Evolutionary conservation across 2,113 vertebrate species (phyloP).

Genomic region (Aegithalos caudatus): DNA sequence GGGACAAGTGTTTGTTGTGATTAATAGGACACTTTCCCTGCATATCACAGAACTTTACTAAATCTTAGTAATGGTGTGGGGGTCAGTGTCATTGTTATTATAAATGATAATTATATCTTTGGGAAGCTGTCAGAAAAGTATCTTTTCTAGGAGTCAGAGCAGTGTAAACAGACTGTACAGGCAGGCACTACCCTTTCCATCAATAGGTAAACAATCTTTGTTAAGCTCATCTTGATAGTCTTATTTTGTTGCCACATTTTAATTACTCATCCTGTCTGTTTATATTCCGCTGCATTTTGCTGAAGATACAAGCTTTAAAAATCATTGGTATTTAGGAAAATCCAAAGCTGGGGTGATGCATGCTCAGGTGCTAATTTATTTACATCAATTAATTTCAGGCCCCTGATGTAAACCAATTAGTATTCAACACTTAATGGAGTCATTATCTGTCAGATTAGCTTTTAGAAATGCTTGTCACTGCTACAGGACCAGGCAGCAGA

Average conservation of each 20-base stretch:
- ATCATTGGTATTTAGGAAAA: conserved; percentile 72
- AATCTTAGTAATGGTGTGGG: background rate
- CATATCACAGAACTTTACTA: background rate
- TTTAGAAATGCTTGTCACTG: conserved; percentile 86
- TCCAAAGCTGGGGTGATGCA: conserved; percentile 74
- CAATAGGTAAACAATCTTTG: conserved; percentile 58
- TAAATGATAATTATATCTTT: conserved; percentile 37
- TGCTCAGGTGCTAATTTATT: conserved; percentile 97
- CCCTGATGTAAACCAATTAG: conserved; percentile 96
- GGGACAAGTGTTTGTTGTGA: background rate
- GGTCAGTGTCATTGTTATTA: conserved; percentile 9
- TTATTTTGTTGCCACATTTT: conserved; percentile 68
- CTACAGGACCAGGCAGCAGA: conserved; percentile 79
- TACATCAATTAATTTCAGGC: conserved; percentile 94
- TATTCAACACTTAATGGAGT: conserved; percentile 92
- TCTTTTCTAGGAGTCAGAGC: conserved; percentile 28
- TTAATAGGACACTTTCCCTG: background rate
- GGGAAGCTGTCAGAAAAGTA: conserved; percentile 24
- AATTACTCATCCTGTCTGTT: conserved; percentile 69
- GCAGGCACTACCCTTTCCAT: conserved; percentile 26
- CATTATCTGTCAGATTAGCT: conserved; percentile 97
- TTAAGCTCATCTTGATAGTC: conserved; percentile 58
- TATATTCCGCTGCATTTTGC: conserved; percentile 60
- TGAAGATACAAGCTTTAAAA: conserved; percentile 68
- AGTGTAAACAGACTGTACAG: conserved; percentile 32